Percentiles rank a stretch among this genome's conserved stretches.
phyloP scores from a whole-genome alignment of 2,113 vertebrate genomes.

The Rafetus swinhoei region DNA sequence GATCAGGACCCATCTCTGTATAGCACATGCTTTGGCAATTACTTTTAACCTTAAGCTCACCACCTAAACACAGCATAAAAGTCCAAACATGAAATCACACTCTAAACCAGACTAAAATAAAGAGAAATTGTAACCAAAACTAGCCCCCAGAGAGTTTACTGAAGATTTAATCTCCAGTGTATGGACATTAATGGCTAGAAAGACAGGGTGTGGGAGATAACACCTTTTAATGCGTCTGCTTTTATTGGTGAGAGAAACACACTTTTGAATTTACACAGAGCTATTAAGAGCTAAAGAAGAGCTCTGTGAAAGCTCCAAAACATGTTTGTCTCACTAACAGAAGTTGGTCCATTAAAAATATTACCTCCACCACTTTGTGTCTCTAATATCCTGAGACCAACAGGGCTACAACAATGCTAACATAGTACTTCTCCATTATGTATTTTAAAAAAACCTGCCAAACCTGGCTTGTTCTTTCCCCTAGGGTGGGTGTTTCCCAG shows the following conservation, averaged over 20 bases:
- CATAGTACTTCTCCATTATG: background rate
- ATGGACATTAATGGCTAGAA: background rate
- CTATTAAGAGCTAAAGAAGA: background rate
- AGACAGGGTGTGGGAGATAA: background rate
- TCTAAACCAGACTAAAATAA: background rate
- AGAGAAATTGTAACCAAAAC: background rate
- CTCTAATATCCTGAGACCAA: background rate
- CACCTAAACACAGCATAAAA: background rate
- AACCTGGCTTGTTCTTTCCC: background rate
- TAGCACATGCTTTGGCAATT: background rate
- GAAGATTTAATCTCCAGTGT: background rate
- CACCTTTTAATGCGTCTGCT: background rate
- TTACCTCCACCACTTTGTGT: background rate
- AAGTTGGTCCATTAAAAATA: too few species aligned
- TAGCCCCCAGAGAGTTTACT: background rate
- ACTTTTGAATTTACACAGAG: background rate
- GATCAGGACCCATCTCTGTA: background rate
- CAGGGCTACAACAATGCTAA: background rate
- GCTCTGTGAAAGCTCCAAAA: background rate
- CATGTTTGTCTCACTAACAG: background rate
- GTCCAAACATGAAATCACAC: background rate
- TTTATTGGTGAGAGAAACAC: background rate
- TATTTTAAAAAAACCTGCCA: background rate
- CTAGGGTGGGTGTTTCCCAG: background rate
- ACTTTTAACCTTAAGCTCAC: rapidly evolving